Evolutionary conservation across 2,113 vertebrate species (phyloP).

Genomic region (Labrus mixtus): DNA sequence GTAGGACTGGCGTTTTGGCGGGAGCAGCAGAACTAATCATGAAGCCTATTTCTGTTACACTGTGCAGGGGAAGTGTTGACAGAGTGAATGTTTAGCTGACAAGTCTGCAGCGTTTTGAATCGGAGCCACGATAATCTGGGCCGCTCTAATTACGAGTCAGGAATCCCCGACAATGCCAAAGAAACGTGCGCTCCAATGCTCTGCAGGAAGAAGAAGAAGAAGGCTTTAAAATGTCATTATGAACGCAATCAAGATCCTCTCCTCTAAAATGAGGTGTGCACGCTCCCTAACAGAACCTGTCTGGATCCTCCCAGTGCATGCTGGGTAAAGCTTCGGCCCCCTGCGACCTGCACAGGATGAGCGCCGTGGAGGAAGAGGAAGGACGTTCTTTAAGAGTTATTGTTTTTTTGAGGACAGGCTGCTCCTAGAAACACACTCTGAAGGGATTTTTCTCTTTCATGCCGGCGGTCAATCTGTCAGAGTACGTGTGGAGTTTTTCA

Average conservation of each 20-base stretch:
- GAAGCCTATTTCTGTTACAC: neutral
- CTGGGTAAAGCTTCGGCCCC: neutral
- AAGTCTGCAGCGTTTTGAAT: neutral
- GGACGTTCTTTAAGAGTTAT: neutral
- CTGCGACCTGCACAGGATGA: neutral
- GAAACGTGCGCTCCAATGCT: neutral
- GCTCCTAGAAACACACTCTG: neutral
- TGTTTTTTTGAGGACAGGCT: neutral
- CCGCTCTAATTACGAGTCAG: neutral
- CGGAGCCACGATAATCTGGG: neutral
- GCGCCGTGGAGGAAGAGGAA: neutral
- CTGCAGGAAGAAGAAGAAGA: no score
- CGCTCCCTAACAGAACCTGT: neutral
- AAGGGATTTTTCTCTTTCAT: conserved; percentile 23
- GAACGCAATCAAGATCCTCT: neutral
- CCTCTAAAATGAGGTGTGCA: neutral
- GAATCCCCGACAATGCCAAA: neutral
- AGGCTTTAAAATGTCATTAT: neutral
- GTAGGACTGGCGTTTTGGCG: neutral
- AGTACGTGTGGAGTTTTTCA: conserved; percentile 1
- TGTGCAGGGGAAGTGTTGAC: neutral
- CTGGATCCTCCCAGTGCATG: neutral
- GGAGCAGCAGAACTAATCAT: neutral
- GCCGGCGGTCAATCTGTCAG: conserved; percentile 4
- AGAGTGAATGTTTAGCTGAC: neutral